A percentile compares a stretch with the other conserved stretches of the same genome.
phyloP scores from a whole-genome alignment of 1,140 invertebrate species.

The Parapsyche elsis region DNA sequence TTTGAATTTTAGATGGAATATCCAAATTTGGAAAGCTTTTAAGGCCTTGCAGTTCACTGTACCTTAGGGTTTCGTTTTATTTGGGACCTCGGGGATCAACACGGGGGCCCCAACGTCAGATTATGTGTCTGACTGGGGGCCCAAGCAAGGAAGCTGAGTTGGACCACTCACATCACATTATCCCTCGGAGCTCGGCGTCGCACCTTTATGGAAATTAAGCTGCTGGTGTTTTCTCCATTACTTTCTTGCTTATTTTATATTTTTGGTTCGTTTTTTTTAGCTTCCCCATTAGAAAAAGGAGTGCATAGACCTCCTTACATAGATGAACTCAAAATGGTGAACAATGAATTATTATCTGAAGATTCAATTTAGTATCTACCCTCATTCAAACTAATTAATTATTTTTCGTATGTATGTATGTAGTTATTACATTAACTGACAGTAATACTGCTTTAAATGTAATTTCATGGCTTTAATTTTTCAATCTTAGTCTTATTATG shows the following conservation, averaged over 20 bases:
- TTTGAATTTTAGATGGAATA: conserved; percentile 6
- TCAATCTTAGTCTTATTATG: background rate
- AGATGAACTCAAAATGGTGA: no score
- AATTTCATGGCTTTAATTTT: background rate
- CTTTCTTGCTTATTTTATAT: conserved; percentile 10
- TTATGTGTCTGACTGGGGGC: background rate
- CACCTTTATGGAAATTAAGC: conserved; percentile 12
- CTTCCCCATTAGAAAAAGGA: no score
- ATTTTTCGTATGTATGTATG: no score
- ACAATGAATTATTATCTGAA: no score
- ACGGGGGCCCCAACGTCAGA: background rate
- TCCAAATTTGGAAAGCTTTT: conserved; percentile 16
- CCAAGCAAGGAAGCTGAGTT: background rate
- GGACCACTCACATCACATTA: conserved; percentile 22
- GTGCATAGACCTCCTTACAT: background rate
- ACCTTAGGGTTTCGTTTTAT: conserved; percentile 3
- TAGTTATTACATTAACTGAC: no score
- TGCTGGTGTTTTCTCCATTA: background rate
- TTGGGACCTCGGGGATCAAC: background rate
- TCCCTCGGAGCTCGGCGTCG: background rate
- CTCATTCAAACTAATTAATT: no score
- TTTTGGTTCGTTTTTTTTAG: background rate
- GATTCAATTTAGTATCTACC: no score
- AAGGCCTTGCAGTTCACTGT: background rate
- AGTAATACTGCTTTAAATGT: no score